Base-by-base conservation (phyloP, 2,797 vertebrate species). In the Thaleichthys pacificus region DNA sequence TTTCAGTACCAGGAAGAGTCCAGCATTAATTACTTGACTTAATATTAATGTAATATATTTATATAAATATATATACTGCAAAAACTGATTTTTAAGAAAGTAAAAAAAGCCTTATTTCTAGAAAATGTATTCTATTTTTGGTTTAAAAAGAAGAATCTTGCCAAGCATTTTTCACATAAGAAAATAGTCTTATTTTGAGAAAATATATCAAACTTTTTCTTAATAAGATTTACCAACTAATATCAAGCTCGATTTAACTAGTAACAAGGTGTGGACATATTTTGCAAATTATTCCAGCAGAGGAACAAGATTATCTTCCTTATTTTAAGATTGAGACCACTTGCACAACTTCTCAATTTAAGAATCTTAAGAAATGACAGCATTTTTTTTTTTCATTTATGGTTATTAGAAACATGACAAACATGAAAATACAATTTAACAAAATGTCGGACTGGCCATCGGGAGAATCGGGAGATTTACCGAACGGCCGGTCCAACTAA, bases 281-380 rank as follows among this genome's bases (percentile, higher is more conserved):
- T 77, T 72, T 64, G 14, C 30, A 58, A 51, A 9, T 65, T 57
- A 68, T 63, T 35, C 57, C 69, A 72, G 70, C 58, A 68, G 54
- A 68, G 60, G 47, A 71, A 57, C 65, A 72, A 76, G 65, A 76
- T 76, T 72, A 32, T 64, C 57, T 68, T 49, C 30, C 70, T 67
- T 68, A 72, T 68, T 76, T 72, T 76, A 72, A 76, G 58, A 72
- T n/a, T 76, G 58, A 76, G 69, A 68, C 47, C 69, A 67, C 30
- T 70, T 66, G 56, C 63, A 54, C 65, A 76, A 70, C 69, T 38
- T 76, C 74, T 67, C 57, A 71, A 62, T 76, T 71, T 71, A 67
- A 63, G 64, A 64, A 71, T 71, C 24, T 35, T 35, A 35, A 19
- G 69, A 64, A 71, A 71, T 54, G 60, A 70, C 58, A 62, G 3